phyloP scores from a whole-genome alignment of 2,888 invertebrate species.

The Eupeodes latifasciatus region DNA sequence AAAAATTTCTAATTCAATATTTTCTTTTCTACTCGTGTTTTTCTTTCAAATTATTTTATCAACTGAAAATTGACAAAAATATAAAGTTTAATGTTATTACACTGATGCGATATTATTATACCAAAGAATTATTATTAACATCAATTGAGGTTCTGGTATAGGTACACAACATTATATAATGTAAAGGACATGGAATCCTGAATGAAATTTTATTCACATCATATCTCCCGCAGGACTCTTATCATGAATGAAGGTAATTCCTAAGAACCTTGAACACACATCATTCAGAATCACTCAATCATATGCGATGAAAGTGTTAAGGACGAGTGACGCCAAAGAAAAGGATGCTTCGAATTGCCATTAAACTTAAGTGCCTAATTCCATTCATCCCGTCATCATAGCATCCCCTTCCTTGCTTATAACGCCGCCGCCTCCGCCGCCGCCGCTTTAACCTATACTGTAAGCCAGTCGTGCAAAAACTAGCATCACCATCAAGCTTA shows the following conservation, averaged over 20 bases:
- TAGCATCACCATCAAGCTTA: conserved; percentile 12
- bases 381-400: conserved; percentile 7
- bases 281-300: conserved; percentile 67
- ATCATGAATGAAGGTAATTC: neutral
- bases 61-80: conserved; percentile 67
- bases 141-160: neutral
- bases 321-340: conserved; percentile 68
- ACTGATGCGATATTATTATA: conserved; percentile 35
- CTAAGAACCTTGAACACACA: conserved; percentile 38
- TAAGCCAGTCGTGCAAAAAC: conserved; percentile 34
- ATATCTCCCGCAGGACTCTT: neutral
- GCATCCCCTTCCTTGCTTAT: too few species aligned
- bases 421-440: neutral
- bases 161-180: neutral
- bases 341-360: conserved; percentile 69
- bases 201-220: conserved; percentile 47
- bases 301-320: conserved; percentile 69
- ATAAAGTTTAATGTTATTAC: conserved; percentile 73
- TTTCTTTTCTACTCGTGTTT: neutral
- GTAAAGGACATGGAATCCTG: conserved; percentile 36
- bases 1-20: conserved; percentile 9
- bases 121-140: conserved; percentile 54
- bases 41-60: conserved; percentile 39
- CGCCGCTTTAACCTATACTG: neutral
- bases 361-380: conserved; percentile 72